Evolutionary conservation across 2,797 vertebrate species (phyloP).

Genomic region (Pipistrellus pipistrellus): DNA sequence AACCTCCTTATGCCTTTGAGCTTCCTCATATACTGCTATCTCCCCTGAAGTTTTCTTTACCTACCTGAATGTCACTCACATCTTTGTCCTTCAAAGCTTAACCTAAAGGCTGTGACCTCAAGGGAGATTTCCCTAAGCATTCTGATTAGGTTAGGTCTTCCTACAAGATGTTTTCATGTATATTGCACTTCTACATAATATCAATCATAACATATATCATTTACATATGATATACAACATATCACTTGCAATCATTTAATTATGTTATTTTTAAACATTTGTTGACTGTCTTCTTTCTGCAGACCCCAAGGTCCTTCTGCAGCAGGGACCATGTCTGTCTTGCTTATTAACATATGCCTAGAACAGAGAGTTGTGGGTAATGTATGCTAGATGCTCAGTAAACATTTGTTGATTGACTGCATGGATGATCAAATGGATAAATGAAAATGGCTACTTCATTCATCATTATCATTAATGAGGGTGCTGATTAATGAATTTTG

Average conservation of each 20-base stretch:
- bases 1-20: background rate
- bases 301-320: background rate
- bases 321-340: background rate
- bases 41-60: background rate
- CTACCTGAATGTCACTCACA: background rate
- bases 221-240: background rate
- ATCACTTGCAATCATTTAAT: background rate
- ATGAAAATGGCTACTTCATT: constrained; percentile 56
- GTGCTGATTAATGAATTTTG: constrained; percentile 55
- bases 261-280: background rate
- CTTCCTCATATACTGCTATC: background rate
- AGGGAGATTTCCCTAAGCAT: background rate
- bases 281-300: background rate
- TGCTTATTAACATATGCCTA: constrained; percentile 37
- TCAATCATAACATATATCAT: background rate
- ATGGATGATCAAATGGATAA: constrained; percentile 51
- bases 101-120: background rate
- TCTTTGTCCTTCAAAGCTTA: constrained; percentile 18
- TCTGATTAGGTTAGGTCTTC: background rate
- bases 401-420: constrained; percentile 50
- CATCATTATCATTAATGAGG: constrained; percentile 54
- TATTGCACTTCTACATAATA: background rate
- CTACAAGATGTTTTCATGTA: background rate
- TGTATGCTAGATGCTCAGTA: constrained; percentile 6
- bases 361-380: background rate